Base-by-base conservation (phyloP, 2,888 invertebrate species). In the Drosophila kokeensis region DNA sequence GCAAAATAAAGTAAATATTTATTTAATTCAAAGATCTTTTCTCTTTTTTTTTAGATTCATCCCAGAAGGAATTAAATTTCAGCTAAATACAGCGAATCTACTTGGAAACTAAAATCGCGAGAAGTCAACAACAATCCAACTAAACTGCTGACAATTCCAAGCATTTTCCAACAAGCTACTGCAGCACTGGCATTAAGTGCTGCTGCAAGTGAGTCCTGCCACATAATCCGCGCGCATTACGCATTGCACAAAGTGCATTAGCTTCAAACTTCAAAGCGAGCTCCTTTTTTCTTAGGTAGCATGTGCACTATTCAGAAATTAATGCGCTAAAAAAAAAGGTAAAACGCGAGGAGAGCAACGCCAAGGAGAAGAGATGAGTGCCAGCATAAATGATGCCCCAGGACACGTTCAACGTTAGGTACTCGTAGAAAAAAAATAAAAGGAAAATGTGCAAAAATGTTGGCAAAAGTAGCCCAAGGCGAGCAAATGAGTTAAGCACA, bases 301-400 rank as follows among this genome's bases (percentile, higher is more conserved):
- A 82, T 83, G 85, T 88, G 58, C 70, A 54, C 74, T 83, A 54
- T 70, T 88, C 59, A 88, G 88, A 86, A 84, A 81, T 81, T 69
- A 88, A 84, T 83, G 89, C 67, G 45, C 63, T 73, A 69, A 69
- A 61, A 73, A 57, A 69, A 6, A 7, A 40, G 21, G 52, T 50
- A 59, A 62, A 64, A 40, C 58, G 30, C 52, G 52, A 60, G 59
- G 59, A 67, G 59, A 73, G 79, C 68, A 54, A 55, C 34, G 68
- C 66, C 61, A 76, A 73, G 72, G 54, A 54, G 53, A 52, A 34
- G 67, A 63, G 66, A 58, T 69, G 73, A 80, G 80, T 66, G 67
- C 53, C 69, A 70, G 78, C 75, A 83, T 75, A 83, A 75, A 81
- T 69, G 68, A 83, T 78, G 78, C 76, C 75, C 70, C 68, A 81